Conservation (phyloP, 2,888 invertebrate genomes). For the Copidosoma aretas region DNA sequence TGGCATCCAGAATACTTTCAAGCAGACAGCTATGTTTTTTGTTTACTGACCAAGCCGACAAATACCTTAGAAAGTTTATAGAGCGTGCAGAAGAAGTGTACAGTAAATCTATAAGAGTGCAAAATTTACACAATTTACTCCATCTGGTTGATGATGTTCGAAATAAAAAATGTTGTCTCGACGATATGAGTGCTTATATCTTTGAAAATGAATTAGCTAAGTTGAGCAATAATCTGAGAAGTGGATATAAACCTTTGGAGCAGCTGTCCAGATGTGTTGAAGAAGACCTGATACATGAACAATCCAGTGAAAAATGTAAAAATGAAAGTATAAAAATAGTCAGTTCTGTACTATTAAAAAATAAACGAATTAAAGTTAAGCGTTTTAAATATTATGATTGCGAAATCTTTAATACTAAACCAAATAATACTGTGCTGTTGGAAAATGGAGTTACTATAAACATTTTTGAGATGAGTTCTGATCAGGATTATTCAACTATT, state of each 20-base stretch:
- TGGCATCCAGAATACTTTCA: neutral
- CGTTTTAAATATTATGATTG: neutral
- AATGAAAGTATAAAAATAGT: neutral
- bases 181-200: neutral
- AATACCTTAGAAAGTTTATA: neutral
- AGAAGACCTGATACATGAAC: neutral
- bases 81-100: neutral
- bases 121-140: neutral
- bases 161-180: neutral
- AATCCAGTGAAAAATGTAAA: neutral
- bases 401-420: neutral
- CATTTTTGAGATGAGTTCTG: too few relatives aligned
- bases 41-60: neutral
- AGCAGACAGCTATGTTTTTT: neutral
- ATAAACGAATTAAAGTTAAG: neutral
- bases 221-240: neutral
- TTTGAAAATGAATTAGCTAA: neutral
- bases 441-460: neutral
- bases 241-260: conserved; percentile 1
- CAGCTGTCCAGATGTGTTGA: neutral
- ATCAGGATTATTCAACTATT: too few relatives aligned
- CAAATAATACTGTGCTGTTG: neutral
- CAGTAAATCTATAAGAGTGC: neutral
- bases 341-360: neutral
- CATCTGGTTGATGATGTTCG: neutral